Percentiles rank a stretch among this genome's conserved stretches.
Conservation (phyloP, 1,140 invertebrate species). For the Drosophila kikkawai region DNA sequence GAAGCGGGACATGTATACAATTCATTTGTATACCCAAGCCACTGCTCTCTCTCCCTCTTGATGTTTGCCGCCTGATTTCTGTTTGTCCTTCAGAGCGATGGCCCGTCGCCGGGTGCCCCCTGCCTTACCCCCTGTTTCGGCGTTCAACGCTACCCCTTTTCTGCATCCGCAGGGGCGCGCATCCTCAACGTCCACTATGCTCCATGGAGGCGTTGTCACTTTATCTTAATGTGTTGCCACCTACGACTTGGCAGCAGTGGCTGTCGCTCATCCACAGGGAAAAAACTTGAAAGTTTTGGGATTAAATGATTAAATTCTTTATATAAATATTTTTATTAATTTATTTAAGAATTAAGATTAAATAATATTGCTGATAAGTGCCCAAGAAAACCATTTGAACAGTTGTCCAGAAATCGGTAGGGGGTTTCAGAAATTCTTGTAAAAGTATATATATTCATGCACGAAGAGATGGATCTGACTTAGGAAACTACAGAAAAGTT, state of each 20-base stretch:
- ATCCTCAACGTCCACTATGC: constrained; percentile 44
- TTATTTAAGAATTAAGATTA: neutral
- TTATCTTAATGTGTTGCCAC: constrained; percentile 83
- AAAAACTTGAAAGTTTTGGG: neutral
- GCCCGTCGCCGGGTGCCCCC: constrained; percentile 23
- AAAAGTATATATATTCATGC: neutral
- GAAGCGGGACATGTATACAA: constrained; percentile 56
- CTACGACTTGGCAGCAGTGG: constrained; percentile 69
- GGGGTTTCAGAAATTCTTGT: neutral
- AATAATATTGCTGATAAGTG: too few relatives aligned
- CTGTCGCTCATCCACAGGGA: constrained; percentile 1
- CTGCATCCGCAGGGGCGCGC: constrained; percentile 36
- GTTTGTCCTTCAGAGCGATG: constrained; percentile 69
- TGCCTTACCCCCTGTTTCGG: neutral
- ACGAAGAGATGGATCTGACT: too few relatives aligned
- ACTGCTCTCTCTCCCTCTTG: constrained; percentile 27
- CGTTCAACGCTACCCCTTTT: constrained; percentile 45
- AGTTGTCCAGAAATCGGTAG: too few relatives aligned
- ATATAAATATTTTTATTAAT: too few relatives aligned
- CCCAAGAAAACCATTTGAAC: neutral
- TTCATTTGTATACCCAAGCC: constrained; percentile 72
- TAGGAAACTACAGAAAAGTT: neutral
- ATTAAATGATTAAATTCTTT: neutral
- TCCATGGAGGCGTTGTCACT: constrained; percentile 78
- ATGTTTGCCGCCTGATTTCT: constrained; percentile 75